Evolutionary conservation across 2,113 vertebrate genomes (phyloP).

Genomic region (Asarcornis scutulata): DNA sequence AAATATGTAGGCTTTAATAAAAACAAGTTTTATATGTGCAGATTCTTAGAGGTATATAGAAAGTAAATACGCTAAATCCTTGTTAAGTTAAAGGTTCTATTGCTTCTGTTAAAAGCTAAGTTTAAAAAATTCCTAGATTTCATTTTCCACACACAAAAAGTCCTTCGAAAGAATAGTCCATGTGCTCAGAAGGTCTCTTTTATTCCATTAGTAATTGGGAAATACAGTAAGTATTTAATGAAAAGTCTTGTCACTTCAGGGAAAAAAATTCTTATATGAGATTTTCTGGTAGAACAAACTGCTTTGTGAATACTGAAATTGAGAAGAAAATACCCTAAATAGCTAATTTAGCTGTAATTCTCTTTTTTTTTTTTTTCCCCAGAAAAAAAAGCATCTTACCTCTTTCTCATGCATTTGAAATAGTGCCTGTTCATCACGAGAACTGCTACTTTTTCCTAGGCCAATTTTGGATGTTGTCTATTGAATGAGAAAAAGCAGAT

Average conservation of each 20-base stretch:
- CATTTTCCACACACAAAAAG: neutral
- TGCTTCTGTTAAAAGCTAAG: neutral
- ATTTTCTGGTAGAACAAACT: neutral
- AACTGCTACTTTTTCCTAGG: conserved; percentile 73
- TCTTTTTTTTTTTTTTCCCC: neutral
- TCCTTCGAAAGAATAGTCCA: neutral
- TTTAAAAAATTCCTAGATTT: neutral
- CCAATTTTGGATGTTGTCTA: conserved; percentile 79
- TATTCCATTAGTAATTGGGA: neutral
- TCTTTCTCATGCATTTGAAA: conserved; percentile 77
- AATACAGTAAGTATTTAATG: neutral
- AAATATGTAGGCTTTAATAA: neutral
- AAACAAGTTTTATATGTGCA: neutral
- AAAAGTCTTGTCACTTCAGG: neutral
- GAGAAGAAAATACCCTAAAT: neutral
- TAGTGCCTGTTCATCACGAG: conserved; percentile 63
- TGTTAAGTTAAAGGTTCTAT: neutral
- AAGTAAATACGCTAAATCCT: neutral
- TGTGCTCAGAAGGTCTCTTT: neutral
- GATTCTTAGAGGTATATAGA: neutral
- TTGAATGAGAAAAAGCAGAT: conserved; percentile 41
- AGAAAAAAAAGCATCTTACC: conserved; percentile 56
- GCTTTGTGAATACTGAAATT: neutral
- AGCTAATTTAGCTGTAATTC: neutral
- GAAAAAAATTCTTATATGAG: neutral